A percentile compares a stretch with the other conserved stretches of the same genome.
These are phyloP conservation scores for Xenops minutus DNA, from an alignment of 2,797 vertebrate genomes.

Conservation along the genomic window DNA sequence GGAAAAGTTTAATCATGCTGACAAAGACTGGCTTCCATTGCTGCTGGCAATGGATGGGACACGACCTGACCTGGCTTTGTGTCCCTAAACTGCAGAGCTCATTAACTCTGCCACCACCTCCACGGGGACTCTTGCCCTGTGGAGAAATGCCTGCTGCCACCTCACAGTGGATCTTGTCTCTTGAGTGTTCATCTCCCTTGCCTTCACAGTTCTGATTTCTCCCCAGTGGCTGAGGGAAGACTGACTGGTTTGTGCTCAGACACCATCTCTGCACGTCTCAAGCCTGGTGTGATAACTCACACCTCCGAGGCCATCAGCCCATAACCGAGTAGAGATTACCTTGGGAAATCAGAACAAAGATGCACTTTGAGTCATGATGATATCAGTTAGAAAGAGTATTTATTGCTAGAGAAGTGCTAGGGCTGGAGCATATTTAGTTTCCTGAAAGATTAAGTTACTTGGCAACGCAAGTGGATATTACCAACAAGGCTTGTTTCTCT, in stretches of 20 bases:
- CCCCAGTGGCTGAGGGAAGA: not conserved
- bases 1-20: not conserved
- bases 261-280: fast-evolving
- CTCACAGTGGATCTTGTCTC: fast-evolving
- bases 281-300: not conserved
- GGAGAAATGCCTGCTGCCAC: not conserved
- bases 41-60: not conserved
- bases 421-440: not conserved
- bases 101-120: not conserved
- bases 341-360: not conserved
- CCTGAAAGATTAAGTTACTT: constrained; percentile 28
- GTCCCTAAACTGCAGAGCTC: not conserved
- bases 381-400: not conserved
- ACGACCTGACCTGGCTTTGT: not conserved
- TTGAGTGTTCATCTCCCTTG: not conserved
- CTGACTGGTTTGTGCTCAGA: not conserved
- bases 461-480: not conserved
- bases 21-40: not conserved
- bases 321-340: not conserved
- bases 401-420: not conserved
- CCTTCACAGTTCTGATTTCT: not conserved
- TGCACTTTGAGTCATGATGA: not conserved
- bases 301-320: not conserved
- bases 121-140: not conserved
- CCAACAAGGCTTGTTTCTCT: constrained; percentile 38